These are phyloP conservation scores for Montifringilla adamsi DNA, from an alignment of 2,113 vertebrate species.

Conservation along the genomic window DNA sequence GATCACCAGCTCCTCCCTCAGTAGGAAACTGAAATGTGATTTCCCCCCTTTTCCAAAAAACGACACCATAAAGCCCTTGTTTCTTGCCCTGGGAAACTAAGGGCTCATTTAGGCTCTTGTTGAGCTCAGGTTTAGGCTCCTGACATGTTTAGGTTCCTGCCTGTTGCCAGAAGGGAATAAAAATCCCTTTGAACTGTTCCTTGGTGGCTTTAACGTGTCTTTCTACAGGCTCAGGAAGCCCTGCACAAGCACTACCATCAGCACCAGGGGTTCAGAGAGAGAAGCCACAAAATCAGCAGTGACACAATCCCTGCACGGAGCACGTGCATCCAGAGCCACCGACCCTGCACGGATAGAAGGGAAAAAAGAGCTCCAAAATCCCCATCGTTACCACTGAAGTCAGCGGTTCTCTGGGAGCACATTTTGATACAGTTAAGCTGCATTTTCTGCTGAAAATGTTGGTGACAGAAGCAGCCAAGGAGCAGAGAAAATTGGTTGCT, in stretches of 20 bases:
- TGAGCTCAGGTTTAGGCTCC: not conserved
- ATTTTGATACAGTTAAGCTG: not conserved
- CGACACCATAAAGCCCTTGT: not conserved
- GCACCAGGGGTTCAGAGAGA: not conserved
- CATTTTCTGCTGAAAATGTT: not conserved
- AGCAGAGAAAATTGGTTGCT: not conserved
- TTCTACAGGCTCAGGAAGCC: not conserved
- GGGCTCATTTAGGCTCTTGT: not conserved
- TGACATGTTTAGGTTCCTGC: not conserved
- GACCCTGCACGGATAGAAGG: accelerated
- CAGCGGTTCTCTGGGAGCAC: not conserved
- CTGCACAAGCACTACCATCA: not conserved
- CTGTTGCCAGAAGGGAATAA: not conserved
- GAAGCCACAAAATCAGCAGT: not conserved
- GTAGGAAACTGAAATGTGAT: not conserved
- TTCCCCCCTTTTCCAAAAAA: not conserved
- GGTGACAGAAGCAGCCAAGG: not conserved
- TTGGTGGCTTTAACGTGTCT: not conserved
- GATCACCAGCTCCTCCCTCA: not conserved
- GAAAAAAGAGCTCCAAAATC: not conserved
- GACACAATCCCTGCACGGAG: accelerated
- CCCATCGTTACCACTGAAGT: not conserved
- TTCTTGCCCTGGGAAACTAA: not conserved
- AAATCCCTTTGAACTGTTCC: not conserved
- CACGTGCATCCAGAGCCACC: accelerated